phyloP scores from a whole-genome alignment of 1,140 invertebrate genomes.

The Dendrolimus punctatus region DNA sequence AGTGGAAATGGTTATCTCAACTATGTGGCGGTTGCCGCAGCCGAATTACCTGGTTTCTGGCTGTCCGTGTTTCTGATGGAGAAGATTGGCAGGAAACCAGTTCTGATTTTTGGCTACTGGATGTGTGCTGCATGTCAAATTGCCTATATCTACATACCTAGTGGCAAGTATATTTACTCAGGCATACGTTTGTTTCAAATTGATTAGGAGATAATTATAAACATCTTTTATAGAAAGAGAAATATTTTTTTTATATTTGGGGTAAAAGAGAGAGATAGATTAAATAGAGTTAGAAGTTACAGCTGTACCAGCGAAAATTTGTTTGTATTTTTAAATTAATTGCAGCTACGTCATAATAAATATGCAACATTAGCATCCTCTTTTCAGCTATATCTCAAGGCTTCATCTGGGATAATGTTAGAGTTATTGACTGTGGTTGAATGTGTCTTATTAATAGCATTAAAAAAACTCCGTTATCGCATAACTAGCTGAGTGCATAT shows the following conservation, averaged over 20 bases:
- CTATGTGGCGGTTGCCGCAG: constrained; percentile 76
- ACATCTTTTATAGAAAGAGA: constrained; percentile 82
- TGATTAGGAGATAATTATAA: not conserved
- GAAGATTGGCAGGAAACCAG: constrained; percentile 45
- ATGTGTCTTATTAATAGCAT: too few relatives aligned
- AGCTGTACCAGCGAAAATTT: too few relatives aligned
- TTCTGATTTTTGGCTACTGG: not conserved
- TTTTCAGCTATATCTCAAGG: too few relatives aligned
- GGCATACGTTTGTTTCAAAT: constrained; percentile 6
- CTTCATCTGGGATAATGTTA: too few relatives aligned
- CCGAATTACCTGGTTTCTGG: constrained; percentile 82
- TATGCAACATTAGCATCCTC: too few relatives aligned
- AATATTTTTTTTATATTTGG: constrained; percentile 78
- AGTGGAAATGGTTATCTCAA: constrained; percentile 78
- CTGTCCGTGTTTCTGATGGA: constrained; percentile 54
- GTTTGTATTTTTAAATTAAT: too few relatives aligned
- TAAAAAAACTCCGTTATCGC: too few relatives aligned
- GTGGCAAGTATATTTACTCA: constrained; percentile 2
- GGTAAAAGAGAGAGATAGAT: too few relatives aligned
- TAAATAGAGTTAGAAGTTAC: too few relatives aligned
- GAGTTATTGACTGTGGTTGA: too few relatives aligned
- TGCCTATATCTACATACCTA: not conserved
- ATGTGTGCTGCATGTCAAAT: not conserved
- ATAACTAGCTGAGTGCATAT: too few relatives aligned
- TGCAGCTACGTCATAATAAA: too few relatives aligned